A percentile compares a stretch with the other conserved stretches of the same genome.
phyloP scores from a whole-genome alignment of 1,140 invertebrate species.

The Bombus huntii region DNA sequence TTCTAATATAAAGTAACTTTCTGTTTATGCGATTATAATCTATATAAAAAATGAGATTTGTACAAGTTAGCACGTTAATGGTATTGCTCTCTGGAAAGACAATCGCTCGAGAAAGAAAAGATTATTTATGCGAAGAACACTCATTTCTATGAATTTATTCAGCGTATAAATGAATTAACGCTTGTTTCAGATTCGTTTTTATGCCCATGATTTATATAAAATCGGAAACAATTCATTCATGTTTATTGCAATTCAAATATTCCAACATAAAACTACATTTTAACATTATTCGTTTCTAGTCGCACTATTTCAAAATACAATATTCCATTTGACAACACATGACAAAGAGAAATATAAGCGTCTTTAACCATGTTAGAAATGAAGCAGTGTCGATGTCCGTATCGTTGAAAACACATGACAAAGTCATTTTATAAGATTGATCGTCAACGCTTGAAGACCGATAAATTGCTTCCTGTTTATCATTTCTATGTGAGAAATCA shows the following conservation, averaged over 20 bases:
- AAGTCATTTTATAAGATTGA: neutral
- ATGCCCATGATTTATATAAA: neutral
- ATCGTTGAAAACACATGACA: no score
- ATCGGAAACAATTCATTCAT: neutral
- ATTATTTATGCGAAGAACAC: neutral
- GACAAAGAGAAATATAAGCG: no score
- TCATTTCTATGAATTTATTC: neutral
- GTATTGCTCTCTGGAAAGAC: neutral
- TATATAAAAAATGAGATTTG: no score
- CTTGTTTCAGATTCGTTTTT: neutral
- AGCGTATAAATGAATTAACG: no score
- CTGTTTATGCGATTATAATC: no score
- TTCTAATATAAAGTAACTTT: no score
- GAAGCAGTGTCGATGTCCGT: neutral
- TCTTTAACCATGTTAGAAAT: neutral
- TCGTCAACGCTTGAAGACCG: neutral
- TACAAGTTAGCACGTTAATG: no score
- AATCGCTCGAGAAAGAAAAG: neutral
- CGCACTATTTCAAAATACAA: no score
- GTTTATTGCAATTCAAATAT: neutral
- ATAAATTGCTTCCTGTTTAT: neutral
- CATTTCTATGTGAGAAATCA: neutral
- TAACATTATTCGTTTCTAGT: no score
- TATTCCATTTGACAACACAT: no score
- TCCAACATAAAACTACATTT: no score